Percentiles rank a stretch among this genome's conserved stretches.
Evolutionary conservation across 2,888 invertebrate genomes (phyloP).

Genomic region (Drosophila multiciliata): DNA sequence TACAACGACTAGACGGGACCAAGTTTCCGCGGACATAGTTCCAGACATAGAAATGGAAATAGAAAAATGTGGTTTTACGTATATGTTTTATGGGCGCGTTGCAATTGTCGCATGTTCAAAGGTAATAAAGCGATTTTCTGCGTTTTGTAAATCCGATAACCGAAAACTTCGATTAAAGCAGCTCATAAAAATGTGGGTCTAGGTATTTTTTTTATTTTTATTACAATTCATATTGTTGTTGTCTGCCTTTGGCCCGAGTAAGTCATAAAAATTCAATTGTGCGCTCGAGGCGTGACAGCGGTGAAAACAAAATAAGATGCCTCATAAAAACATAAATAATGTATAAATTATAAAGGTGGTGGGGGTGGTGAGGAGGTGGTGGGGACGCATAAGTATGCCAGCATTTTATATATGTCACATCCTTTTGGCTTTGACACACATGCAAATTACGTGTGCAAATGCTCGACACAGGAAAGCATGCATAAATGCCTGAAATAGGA

Average conservation of each 20-base stretch:
- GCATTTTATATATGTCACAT: slow-evolving; percentile 38
- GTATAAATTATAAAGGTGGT: slow-evolving; percentile 30
- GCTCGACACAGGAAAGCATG: slow-evolving; percentile 40
- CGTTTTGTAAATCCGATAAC: slow-evolving; percentile 44
- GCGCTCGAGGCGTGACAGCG: slow-evolving; percentile 36
- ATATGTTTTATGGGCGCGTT: slow-evolving; percentile 13
- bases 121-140: slow-evolving; percentile 55
- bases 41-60: slow-evolving; percentile 34
- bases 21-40: slow-evolving; percentile 19
- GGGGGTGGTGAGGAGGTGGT: neutral
- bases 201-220: slow-evolving; percentile 41
- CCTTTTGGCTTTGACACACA: slow-evolving; percentile 68
- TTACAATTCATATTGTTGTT: slow-evolving; percentile 43
- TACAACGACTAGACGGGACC: slow-evolving; percentile 34
- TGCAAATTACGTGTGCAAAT: slow-evolving; percentile 44
- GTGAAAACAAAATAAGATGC: slow-evolving; percentile 11
- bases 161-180: slow-evolving; percentile 69
- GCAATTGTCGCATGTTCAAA: slow-evolving; percentile 68
- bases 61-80: slow-evolving; percentile 13
- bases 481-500: slow-evolving; percentile 40
- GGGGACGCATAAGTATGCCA: slow-evolving; percentile 45
- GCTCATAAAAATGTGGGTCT: slow-evolving; percentile 60
- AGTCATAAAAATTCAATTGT: slow-evolving; percentile 75
- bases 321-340: slow-evolving; percentile 43
- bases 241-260: slow-evolving; percentile 1